phyloP scores from a whole-genome alignment of 2,888 invertebrate species.

The Mimumesa dahlbomi region DNA sequence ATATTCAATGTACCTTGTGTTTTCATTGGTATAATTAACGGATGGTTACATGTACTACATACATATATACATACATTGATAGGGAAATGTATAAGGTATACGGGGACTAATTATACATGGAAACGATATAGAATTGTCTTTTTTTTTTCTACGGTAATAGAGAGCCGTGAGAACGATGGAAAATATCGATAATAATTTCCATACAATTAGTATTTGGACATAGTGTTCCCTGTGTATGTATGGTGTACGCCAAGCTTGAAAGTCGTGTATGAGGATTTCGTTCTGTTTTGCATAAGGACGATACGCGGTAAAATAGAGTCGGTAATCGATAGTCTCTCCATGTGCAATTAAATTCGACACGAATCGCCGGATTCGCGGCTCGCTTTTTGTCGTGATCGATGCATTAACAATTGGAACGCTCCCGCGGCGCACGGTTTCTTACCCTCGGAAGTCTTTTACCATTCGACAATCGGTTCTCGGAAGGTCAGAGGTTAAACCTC shows the following conservation, averaged over 20 bases:
- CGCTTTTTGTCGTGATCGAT: slow-evolving; percentile 10
- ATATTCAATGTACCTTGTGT: no score
- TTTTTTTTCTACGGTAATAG: no score
- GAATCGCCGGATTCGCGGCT: slow-evolving; percentile 6
- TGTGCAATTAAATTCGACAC: slow-evolving; percentile 22
- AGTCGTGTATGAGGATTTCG: not conserved
- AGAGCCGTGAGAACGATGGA: no score
- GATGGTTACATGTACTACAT: no score
- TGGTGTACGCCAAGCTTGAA: not conserved
- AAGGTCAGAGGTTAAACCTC: slow-evolving; percentile 45
- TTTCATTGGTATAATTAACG: slow-evolving; percentile 2
- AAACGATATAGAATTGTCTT: no score
- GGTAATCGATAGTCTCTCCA: slow-evolving; percentile 20
- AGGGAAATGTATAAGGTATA: no score
- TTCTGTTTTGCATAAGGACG: not conserved
- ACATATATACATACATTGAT: no score
- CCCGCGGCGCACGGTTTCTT: slow-evolving; percentile 12
- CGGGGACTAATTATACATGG: no score
- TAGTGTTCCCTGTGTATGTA: no score
- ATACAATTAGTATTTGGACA: no score
- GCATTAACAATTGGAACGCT: slow-evolving; percentile 36
- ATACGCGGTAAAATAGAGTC: not conserved
- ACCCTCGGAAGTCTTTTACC: slow-evolving; percentile 42
- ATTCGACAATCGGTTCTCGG: slow-evolving; percentile 36
- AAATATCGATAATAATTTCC: no score